Percentiles rank a stretch among this genome's conserved stretches.
Evolutionary conservation across 2,113 vertebrate species (phyloP).

Genomic region (Chionodraco myersi): DNA sequence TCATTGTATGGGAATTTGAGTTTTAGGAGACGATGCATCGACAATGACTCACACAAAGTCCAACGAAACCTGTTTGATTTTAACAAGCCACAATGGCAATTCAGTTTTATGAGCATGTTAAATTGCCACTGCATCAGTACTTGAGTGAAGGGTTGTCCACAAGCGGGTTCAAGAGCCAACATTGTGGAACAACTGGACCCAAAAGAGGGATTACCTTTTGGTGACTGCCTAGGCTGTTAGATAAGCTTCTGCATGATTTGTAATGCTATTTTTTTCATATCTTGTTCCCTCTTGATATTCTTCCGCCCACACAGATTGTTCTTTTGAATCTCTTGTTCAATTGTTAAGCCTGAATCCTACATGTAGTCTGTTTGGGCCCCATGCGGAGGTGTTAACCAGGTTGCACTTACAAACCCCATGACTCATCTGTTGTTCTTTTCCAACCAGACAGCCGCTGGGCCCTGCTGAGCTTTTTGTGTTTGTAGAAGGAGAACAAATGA

Average conservation of each 20-base stretch:
- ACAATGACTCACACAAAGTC: too few species aligned
- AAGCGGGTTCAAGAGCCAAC: background rate
- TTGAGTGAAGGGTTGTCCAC: background rate
- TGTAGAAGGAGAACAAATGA: constrained; percentile 26
- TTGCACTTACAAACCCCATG: background rate
- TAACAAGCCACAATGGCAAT: too few species aligned
- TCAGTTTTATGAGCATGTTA: background rate
- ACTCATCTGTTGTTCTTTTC: constrained; percentile 30
- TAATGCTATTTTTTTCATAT: background rate
- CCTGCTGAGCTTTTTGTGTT: constrained; percentile 36
- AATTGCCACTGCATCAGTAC: background rate
- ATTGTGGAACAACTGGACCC: background rate
- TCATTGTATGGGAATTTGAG: too few species aligned
- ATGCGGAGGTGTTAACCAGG: background rate
- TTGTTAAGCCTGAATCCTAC: background rate
- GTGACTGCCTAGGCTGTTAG: background rate
- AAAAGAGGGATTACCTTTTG: background rate
- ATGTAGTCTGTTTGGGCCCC: background rate
- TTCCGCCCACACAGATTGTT: background rate
- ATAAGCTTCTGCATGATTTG: background rate
- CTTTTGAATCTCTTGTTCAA: background rate
- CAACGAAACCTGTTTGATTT: too few species aligned
- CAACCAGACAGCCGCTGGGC: constrained; percentile 11
- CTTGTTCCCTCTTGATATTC: background rate
- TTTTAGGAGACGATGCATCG: too few species aligned